phyloP scores from a whole-genome alignment of 2,113 vertebrate species.

The Picathartes gymnocephalus region DNA sequence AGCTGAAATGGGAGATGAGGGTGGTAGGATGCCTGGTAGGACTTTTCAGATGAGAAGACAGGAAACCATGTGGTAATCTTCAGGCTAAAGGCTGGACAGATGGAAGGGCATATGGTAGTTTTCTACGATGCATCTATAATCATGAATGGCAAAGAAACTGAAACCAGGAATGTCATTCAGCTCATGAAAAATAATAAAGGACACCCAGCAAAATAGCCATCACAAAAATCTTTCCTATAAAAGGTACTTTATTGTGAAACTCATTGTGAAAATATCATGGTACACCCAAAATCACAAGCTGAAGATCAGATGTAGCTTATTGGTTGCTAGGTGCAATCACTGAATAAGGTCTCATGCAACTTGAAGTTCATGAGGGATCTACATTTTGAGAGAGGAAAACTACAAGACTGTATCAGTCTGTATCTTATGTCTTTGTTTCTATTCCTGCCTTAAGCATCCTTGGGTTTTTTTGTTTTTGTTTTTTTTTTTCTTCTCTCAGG shows the following conservation, averaged over 20 bases:
- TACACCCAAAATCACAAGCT: not conserved
- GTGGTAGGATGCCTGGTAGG: not conserved
- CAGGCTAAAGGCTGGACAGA: not conserved
- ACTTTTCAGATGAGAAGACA: not conserved
- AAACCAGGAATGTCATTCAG: not conserved
- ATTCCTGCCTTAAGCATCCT: not conserved
- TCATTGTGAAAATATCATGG: not conserved
- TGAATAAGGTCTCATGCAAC: not conserved
- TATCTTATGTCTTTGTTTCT: not conserved
- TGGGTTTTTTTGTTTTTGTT: not conserved
- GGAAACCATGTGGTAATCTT: not conserved
- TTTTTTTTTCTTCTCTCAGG: accelerated
- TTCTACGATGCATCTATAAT: not conserved
- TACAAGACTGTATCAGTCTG: not conserved
- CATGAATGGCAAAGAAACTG: not conserved
- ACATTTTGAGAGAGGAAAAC: not conserved
- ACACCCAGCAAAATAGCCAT: not conserved
- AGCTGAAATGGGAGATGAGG: not conserved
- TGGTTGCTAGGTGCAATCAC: not conserved
- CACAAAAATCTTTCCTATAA: not conserved
- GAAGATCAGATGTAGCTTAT: not conserved
- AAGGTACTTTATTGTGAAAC: not conserved
- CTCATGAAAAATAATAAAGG: not conserved
- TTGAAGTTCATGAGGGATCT: not conserved
- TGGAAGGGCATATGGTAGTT: not conserved